Evolutionary conservation across 1,140 invertebrate genomes (phyloP).

Genomic region (Tetramorium simillimum): DNA sequence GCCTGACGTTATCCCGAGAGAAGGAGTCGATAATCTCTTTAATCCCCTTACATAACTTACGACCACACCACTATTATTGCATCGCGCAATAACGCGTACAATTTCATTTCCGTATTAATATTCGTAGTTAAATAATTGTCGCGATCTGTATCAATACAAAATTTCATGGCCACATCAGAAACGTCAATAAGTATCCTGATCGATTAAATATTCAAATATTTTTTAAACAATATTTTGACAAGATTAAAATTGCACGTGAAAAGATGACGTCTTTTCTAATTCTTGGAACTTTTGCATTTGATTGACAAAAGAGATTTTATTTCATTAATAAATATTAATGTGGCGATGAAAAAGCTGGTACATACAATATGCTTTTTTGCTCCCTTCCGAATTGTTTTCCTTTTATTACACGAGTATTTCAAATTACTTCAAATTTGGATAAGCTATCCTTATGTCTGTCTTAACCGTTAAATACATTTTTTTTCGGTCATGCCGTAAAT

Average conservation of each 20-base stretch:
- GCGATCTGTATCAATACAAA: background rate
- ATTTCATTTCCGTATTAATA: background rate
- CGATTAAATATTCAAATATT: background rate
- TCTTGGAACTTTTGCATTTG: background rate
- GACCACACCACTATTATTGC: background rate
- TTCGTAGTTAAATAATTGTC: background rate
- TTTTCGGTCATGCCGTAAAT: background rate
- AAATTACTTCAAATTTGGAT: background rate
- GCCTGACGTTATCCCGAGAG: background rate
- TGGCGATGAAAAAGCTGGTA: background rate
- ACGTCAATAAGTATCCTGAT: background rate
- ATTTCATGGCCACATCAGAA: background rate
- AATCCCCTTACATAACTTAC: background rate
- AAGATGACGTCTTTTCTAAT: background rate
- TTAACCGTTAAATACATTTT: background rate
- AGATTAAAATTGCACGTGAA: background rate
- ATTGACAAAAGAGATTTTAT: background rate
- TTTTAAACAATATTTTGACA: background rate
- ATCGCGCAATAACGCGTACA: background rate
- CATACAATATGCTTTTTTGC: background rate
- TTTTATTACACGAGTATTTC: background rate
- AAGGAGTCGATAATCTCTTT: background rate
- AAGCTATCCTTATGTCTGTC: background rate
- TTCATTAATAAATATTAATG: background rate
- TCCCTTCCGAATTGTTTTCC: background rate